phyloP scores from a whole-genome alignment of 2,113 vertebrate species.

The Halcyon malimbica region DNA sequence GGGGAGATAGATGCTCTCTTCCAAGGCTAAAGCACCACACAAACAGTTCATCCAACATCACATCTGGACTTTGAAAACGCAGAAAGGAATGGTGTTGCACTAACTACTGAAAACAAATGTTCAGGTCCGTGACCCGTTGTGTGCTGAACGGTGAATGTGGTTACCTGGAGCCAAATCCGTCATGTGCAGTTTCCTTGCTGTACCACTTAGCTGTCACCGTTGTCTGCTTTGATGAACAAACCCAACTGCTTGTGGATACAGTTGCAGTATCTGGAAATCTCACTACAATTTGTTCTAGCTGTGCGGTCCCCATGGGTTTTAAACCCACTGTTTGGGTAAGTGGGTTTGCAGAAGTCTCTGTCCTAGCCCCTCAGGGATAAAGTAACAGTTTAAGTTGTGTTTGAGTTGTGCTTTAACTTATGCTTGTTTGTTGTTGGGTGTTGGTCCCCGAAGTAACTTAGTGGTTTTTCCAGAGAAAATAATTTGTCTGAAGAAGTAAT shows the following conservation, averaged over 20 bases:
- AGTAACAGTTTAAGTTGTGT: background rate
- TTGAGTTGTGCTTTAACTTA: background rate
- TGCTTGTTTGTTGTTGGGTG: background rate
- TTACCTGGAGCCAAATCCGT: background rate
- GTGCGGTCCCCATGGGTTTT: background rate
- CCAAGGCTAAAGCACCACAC: background rate
- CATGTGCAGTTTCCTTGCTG: background rate
- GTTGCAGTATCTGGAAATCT: background rate
- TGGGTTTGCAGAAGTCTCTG: background rate
- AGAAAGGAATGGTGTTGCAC: background rate
- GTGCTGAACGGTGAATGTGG: background rate
- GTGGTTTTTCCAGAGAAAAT: background rate
- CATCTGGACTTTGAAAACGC: background rate
- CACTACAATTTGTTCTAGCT: background rate
- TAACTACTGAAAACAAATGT: background rate
- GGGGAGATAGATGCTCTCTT: background rate
- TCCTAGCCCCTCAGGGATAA: background rate
- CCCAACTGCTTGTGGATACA: background rate
- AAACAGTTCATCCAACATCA: background rate
- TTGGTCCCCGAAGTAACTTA: constrained; percentile 17
- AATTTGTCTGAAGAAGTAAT: background rate
- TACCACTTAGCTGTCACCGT: background rate
- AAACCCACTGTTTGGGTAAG: background rate
- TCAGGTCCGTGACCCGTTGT: background rate
- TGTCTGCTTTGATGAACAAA: background rate